Base-by-base conservation (phyloP, 1,140 invertebrate genomes). In the Helicoverpa armigera region DNA sequence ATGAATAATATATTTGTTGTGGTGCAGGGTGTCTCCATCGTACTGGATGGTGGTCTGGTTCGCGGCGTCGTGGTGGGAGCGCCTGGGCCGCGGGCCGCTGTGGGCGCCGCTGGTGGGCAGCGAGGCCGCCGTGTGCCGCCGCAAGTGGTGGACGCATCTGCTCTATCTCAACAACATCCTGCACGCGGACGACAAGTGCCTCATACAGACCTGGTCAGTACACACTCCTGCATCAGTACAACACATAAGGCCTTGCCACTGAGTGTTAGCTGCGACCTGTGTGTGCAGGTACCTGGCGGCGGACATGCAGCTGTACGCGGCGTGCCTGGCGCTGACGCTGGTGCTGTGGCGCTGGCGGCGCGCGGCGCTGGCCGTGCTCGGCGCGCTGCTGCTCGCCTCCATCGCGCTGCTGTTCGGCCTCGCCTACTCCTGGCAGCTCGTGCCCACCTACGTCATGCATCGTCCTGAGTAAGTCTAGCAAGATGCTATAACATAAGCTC, bases 111-210 rank as follows among this genome's bases (percentile, higher is more conserved):
- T 92, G 12, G 89, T 94, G 69, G 75, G 35, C 3, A 53, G 81
- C 7, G 96, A 96, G 79, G 92, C 93, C 10, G 89, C 94, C 14
- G 92, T 94, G 54, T 97, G 97, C 82, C 93, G 95, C 0, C 88
- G 93, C 18, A 96, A 96, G 85, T 97, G 97, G 96, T 97, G 97
- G 97, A 95, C 95, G 2, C 97, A 97, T 85, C 87, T 97, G 4
- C 92, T 97, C 1, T 97, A 97, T 85, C 85, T 97, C 2, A 97
- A 97, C 87, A 97, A 97, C 86, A 74, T 94, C 3, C 23, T 94
- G 1, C 84, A 89, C 3, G 82, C 88, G 0, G 91, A 90, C 29
- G 87, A 94, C 7, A 91, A 93, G 73, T 95, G 94, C 77, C 83
- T 94, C 9, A 90, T 92, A 82, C 92, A 93, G 85, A 92, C 94